These are phyloP conservation scores for Lysandra coridon DNA, from an alignment of 2,888 invertebrate genomes.

Conservation along the genomic window DNA sequence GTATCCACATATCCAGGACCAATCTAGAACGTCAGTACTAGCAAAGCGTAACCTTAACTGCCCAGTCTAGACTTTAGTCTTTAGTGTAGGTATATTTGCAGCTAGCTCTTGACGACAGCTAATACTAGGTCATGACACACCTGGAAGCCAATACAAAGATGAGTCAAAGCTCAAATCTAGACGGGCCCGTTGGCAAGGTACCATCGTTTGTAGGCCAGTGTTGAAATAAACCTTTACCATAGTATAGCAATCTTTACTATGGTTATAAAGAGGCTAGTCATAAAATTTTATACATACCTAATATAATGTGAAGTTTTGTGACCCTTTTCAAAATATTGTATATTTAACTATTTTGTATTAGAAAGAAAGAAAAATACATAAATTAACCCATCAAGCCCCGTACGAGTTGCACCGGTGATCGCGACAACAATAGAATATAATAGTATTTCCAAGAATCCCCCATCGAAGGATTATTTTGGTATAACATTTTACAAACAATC, in stretches of 20 bases:
- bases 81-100: neutral
- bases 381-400: too few relatives aligned
- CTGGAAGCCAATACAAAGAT: conserved; percentile 19
- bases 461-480: too few relatives aligned
- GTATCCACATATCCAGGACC: neutral
- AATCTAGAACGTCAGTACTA: too few relatives aligned
- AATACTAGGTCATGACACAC: conserved; percentile 29
- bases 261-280: neutral
- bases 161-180: conserved; percentile 32
- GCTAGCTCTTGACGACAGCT: conserved; percentile 22
- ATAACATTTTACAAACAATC: too few relatives aligned
- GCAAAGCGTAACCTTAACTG: neutral
- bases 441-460: too few relatives aligned
- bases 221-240: neutral
- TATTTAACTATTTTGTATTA: too few relatives aligned
- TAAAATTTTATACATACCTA: neutral
- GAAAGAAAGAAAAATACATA: too few relatives aligned
- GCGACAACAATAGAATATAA: too few relatives aligned
- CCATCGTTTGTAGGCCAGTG: conserved; percentile 14
- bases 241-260: too few relatives aligned
- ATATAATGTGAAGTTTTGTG: neutral
- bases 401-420: too few relatives aligned
- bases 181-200: conserved; percentile 22
- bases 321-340: too few relatives aligned
- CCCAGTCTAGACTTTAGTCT: neutral